These are phyloP conservation scores for Seira ritae DNA, from an alignment of 2,888 invertebrate genomes.

Conservation along the genomic window DNA sequence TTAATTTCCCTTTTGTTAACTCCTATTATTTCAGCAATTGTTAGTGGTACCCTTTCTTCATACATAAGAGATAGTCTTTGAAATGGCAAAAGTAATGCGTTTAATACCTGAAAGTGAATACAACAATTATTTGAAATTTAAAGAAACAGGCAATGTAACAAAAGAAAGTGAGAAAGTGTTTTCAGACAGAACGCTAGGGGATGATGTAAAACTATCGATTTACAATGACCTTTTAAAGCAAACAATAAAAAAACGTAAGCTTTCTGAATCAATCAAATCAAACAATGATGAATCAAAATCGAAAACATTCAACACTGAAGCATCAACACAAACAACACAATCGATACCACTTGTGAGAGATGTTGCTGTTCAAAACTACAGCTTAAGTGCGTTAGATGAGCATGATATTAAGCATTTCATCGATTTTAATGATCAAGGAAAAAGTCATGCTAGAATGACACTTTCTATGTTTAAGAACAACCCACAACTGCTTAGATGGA, in stretches of 20 bases:
- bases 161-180: background rate
- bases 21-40: constrained; percentile 37
- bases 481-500: background rate
- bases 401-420: background rate
- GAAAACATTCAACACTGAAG: background rate
- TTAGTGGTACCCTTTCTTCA: background rate
- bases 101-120: constrained; percentile 41
- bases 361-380: background rate
- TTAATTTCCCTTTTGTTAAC: constrained; percentile 38
- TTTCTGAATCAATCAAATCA: background rate
- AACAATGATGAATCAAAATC: background rate
- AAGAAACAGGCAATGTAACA: background rate
- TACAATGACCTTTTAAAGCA: constrained; percentile 21
- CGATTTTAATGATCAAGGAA: constrained; percentile 19
- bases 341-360: background rate
- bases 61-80: constrained; percentile 9
- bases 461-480: constrained; percentile 9
- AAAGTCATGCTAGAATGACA: background rate
- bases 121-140: constrained; percentile 2
- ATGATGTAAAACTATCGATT: constrained; percentile 26
- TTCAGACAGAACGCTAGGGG: background rate
- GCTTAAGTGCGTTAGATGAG: background rate
- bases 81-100: constrained; percentile 44
- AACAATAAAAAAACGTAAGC: background rate
- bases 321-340: background rate